Base-by-base conservation (phyloP, 2,888 invertebrate species). In the Uloborus plumipes region DNA sequence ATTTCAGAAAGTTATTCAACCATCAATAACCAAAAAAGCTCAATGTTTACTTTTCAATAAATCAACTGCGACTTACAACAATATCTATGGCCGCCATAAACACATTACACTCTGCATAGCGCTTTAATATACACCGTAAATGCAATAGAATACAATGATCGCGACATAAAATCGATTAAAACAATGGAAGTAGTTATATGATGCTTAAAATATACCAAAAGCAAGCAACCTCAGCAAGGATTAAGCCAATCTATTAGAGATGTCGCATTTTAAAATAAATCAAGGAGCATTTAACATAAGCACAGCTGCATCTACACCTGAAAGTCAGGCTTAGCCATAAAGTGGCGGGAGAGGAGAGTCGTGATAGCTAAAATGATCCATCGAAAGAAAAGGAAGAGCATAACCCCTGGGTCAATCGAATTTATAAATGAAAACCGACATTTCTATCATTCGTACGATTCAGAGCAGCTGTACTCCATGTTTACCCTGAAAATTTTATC, bases 401-500 rank as follows among this genome's bases (percentile, higher is more conserved):
- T 53, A 70, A 70, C 62, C 71, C 70, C 64, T 71, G 50, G 53
- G 65, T 14, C 47, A 66, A 71, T 76, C 59, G 49, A 53, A 62
- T 75, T 81, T 81, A 66, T 75, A 81, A 77, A 72, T 71, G 81
- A 73, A 84, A 84, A 77, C 73, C 58, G 62, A 73, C 81, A 77
- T 67, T 84, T 84, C 66, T 67, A 79, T 77, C 81, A 67, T 84
- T 84, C 72, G 77, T 77, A 76, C 70, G 79, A 77, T 76, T 79
- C 73, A 71, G 84, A 84, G 84, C 84, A 74, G 76, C 64, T 74
- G 80, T 80, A 84, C 83, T 64, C 76, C 76, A 77, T 85, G 87
- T 87, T 87, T 88, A 88, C 88, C 88, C 88, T 88, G 88, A 89
- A 89, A 90, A 89, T 89, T 90, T 89, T 89, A 90, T 89, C 89